These are phyloP conservation scores for Procavia capensis DNA, from an alignment of 2,113 vertebrate genomes.

Conservation along the genomic window DNA sequence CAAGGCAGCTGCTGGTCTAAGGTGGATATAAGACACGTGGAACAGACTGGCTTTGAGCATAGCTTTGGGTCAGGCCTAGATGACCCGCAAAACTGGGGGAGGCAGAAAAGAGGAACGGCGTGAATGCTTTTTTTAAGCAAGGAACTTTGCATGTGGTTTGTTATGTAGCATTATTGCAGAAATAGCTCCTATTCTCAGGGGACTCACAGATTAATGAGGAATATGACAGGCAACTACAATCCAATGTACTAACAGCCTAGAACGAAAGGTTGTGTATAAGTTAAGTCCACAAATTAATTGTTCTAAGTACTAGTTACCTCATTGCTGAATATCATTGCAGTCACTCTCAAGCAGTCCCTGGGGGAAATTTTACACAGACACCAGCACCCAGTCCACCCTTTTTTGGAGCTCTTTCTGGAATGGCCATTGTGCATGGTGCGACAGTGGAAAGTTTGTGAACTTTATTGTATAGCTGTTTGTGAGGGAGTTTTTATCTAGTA, in stretches of 20 bases:
- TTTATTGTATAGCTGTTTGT: too few relatives aligned
- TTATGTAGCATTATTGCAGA: neutral
- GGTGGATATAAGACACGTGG: neutral
- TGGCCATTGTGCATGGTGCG: too few relatives aligned
- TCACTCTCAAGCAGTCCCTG: too few relatives aligned
- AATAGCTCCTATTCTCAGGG: neutral
- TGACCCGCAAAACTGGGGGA: neutral
- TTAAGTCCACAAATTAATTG: too few relatives aligned
- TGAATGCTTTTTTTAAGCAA: neutral
- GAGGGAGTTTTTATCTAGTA: too few relatives aligned
- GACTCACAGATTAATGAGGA: neutral
- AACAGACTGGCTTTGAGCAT: neutral
- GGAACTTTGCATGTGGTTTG: neutral
- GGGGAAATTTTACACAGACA: too few relatives aligned
- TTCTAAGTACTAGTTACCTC: too few relatives aligned
- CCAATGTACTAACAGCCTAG: neutral
- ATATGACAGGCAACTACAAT: neutral
- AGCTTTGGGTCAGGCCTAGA: neutral
- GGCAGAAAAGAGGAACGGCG: neutral
- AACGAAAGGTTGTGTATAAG: neutral
- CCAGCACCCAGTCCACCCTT: too few relatives aligned
- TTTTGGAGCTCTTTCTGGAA: too few relatives aligned
- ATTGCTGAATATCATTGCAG: too few relatives aligned
- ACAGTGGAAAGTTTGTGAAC: too few relatives aligned
- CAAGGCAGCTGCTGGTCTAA: neutral